Percentiles rank a stretch among this genome's conserved stretches.
phyloP scores from a whole-genome alignment of 2,888 invertebrate species.

The Ophion ventricosus region DNA sequence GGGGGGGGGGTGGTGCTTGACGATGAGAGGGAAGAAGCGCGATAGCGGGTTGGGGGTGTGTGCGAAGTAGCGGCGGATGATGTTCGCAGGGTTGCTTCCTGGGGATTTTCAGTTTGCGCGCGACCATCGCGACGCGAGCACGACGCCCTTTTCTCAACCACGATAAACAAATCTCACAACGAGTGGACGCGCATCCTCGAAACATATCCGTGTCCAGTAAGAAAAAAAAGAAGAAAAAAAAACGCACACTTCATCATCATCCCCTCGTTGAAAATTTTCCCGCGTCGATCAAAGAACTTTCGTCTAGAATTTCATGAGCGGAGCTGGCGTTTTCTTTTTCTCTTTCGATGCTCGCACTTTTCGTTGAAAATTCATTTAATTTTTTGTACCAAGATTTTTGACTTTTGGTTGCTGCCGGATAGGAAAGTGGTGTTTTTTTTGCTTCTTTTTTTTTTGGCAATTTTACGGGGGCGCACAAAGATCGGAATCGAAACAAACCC shows the following conservation, averaged over 20 bases:
- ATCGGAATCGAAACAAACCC: too few relatives aligned
- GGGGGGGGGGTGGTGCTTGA: background rate
- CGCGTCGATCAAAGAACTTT: too few relatives aligned
- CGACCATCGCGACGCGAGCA: slow-evolving; percentile 78
- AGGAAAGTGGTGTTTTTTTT: background rate
- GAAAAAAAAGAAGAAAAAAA: slow-evolving; percentile 7
- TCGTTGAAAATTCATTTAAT: background rate
- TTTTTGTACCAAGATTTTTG: too few relatives aligned
- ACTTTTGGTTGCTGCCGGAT: too few relatives aligned
- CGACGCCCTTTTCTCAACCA: slow-evolving; percentile 59
- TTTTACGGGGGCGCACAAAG: background rate
- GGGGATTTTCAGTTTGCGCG: slow-evolving; percentile 80
- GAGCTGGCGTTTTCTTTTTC: too few relatives aligned
- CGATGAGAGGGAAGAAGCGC: slow-evolving; percentile 23
- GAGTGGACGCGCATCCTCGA: background rate
- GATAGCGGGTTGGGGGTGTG: slow-evolving; percentile 52
- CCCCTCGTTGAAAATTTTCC: background rate
- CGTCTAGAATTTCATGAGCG: too few relatives aligned
- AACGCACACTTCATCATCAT: background rate
- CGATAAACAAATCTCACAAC: slow-evolving; percentile 13
- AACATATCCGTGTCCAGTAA: too few relatives aligned
- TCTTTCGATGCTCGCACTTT: too few relatives aligned
- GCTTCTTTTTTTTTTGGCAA: background rate
- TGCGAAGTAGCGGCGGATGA: slow-evolving; percentile 63
- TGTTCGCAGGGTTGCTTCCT: slow-evolving; percentile 74